Percentiles rank a stretch among this genome's conserved stretches.
These are phyloP conservation scores for Melieria omissa DNA, from an alignment of 2,888 invertebrate species.

Conservation along the genomic window DNA sequence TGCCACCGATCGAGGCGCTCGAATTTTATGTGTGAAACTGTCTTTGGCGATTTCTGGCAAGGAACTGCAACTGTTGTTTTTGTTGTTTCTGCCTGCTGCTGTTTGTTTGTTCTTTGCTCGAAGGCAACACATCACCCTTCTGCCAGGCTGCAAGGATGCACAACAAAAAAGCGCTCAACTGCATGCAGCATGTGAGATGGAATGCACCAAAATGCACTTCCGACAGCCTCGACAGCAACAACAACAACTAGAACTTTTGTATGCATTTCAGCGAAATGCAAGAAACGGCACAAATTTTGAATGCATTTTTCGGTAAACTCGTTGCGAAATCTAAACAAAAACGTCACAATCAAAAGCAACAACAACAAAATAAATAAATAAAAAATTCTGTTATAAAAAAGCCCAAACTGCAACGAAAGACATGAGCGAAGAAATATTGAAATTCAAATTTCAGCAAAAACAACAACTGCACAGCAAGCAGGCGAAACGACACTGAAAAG, in stretches of 20 bases:
- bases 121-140: slow-evolving; percentile 1
- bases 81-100: not conserved
- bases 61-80: slow-evolving; percentile 3
- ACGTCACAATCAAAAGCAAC: slow-evolving; percentile 27
- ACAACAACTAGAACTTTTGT: slow-evolving; percentile 27
- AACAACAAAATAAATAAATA: slow-evolving; percentile 9
- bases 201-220: slow-evolving; percentile 34
- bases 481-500: slow-evolving; percentile 29
- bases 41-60: too few species aligned
- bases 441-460: slow-evolving; percentile 27
- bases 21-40: too few species aligned
- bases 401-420: slow-evolving; percentile 29
- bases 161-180: slow-evolving; percentile 32
- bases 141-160: slow-evolving; percentile 45
- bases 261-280: slow-evolving; percentile 22
- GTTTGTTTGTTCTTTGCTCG: not conserved
- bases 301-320: slow-evolving; percentile 28
- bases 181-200: slow-evolving; percentile 28
- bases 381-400: not conserved
- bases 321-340: slow-evolving; percentile 6
- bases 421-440: slow-evolving; percentile 27
- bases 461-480: slow-evolving; percentile 3
- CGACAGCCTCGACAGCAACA: slow-evolving; percentile 46
- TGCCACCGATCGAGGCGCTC: not conserved
- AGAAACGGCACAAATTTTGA: slow-evolving; percentile 18